These are phyloP conservation scores for Xestia xanthographa DNA, from an alignment of 2,888 invertebrate genomes.

Conservation along the genomic window DNA sequence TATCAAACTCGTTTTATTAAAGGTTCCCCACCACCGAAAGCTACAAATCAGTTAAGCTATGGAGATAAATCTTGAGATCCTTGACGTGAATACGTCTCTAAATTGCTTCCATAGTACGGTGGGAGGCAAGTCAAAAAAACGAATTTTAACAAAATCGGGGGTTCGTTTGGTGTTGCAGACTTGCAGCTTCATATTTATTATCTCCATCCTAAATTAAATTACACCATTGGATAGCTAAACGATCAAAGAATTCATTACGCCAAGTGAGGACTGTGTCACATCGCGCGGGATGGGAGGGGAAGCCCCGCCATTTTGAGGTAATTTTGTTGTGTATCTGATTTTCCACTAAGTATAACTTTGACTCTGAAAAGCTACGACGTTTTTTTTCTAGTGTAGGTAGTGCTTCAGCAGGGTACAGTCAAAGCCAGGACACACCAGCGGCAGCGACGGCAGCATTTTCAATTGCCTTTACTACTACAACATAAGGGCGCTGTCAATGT, in stretches of 20 bases:
- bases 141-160: too few species aligned
- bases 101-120: too few species aligned
- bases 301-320: too few species aligned
- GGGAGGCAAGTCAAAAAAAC: neutral
- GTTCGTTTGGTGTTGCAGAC: neutral
- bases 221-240: neutral
- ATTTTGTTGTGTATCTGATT: too few species aligned
- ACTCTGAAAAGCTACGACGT: too few species aligned
- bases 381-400: neutral
- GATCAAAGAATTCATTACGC: neutral
- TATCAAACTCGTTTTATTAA: constrained; percentile 36
- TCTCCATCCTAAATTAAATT: neutral
- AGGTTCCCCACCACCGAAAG: constrained; percentile 24
- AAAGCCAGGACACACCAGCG: neutral
- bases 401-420: neutral
- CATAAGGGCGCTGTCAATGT: too few species aligned
- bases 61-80: neutral
- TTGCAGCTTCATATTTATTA: neutral
- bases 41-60: constrained; percentile 25
- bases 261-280: neutral
- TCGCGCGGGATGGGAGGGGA: too few species aligned
- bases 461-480: too few species aligned
- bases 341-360: too few species aligned
- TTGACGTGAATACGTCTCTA: too few species aligned
- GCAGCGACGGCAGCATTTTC: too few species aligned